Conservation (phyloP, 2,113 vertebrate species). For the Bubo bubo region DNA sequence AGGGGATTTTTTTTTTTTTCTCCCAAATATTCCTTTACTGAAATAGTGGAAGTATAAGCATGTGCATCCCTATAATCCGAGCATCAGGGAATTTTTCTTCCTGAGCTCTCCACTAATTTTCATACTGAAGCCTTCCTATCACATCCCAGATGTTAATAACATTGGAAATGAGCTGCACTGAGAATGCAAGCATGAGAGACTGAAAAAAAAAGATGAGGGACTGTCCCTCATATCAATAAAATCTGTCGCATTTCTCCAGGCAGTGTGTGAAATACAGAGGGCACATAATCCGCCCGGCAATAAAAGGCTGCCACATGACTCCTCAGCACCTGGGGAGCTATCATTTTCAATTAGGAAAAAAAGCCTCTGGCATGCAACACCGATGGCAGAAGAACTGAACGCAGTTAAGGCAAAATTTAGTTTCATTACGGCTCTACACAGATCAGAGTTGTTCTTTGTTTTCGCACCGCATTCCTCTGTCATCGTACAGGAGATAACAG, state of each 20-base stretch:
- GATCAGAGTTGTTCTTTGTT: constrained; percentile 19
- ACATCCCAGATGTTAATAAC: constrained; percentile 20
- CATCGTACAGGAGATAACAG: rapidly evolving
- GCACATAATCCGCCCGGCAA: not conserved
- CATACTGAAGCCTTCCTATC: not conserved
- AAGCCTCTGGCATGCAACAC: not conserved
- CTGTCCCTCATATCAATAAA: constrained; percentile 42
- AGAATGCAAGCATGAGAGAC: not conserved
- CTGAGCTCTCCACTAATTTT: not conserved
- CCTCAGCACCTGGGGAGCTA: constrained; percentile 18
- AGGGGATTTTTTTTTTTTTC: not conserved
- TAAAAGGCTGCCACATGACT: constrained; percentile 42
- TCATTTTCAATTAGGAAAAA: constrained; percentile 66
- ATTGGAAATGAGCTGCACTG: not conserved
- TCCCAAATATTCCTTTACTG: not conserved
- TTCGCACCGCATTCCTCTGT: not conserved
- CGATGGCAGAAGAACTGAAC: not conserved
- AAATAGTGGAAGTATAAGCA: not conserved
- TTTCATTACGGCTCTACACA: not conserved
- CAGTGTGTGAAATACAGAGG: constrained; percentile 37
- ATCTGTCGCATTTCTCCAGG: constrained; percentile 44
- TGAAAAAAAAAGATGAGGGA: not conserved
- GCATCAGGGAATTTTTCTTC: not conserved
- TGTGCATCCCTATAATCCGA: not conserved
- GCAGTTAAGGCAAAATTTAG: constrained; percentile 42